Percentiles rank a stretch among this genome's conserved stretches.
Evolutionary conservation across 1,140 invertebrate species (phyloP).

Genomic region (Zaprionus kolodkinae): DNA sequence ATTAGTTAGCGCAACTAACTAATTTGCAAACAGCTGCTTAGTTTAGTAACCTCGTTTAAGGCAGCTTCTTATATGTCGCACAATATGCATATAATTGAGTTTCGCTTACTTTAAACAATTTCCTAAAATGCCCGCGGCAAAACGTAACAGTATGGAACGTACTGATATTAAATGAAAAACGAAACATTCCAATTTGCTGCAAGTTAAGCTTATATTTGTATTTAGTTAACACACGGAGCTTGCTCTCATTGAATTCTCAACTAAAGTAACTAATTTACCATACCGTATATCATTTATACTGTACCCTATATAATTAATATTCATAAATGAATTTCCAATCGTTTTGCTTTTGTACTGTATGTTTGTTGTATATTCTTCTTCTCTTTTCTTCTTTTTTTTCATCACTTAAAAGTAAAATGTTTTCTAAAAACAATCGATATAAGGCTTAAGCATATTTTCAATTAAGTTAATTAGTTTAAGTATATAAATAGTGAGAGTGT

Average conservation of each 20-base stretch:
- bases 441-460: conserved; percentile 40
- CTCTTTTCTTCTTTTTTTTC: conserved; percentile 50
- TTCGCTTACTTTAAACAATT: conserved; percentile 45
- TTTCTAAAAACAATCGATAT: conserved; percentile 60
- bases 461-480: conserved; percentile 38
- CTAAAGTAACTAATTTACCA: neutral
- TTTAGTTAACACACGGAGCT: neutral
- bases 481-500: conserved; percentile 21
- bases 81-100: conserved; percentile 61
- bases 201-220: neutral
- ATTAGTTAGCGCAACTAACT: conserved; percentile 53
- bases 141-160: neutral
- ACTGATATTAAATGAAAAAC: neutral
- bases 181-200: conserved; percentile 3
- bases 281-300: neutral
- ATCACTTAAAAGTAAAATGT: conserved; percentile 62
- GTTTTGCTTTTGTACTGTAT: conserved; percentile 52
- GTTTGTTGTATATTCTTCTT: conserved; percentile 30
- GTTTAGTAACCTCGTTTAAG: conserved; percentile 9
- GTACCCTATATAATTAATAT: neutral
- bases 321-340: conserved; percentile 1
- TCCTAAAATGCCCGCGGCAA: conserved; percentile 4
- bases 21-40: conserved; percentile 48
- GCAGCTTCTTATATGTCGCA: conserved; percentile 68
- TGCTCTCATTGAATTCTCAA: neutral